Evolutionary conservation across 2,888 invertebrate species (phyloP).

Genomic region (Oxycera nigricornis): DNA sequence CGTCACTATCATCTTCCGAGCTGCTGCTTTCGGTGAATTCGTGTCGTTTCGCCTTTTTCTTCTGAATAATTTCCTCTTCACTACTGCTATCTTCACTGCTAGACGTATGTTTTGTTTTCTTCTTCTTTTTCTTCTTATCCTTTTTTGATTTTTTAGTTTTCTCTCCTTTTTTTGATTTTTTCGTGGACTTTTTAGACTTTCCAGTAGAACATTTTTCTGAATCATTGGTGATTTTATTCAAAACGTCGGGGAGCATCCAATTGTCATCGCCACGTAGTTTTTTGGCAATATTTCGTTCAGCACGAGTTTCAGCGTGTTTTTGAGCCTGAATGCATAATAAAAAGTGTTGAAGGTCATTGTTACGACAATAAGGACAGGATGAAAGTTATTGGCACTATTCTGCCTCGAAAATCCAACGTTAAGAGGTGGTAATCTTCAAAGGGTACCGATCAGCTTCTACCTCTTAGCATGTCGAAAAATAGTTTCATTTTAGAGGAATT

Average conservation of each 20-base stretch:
- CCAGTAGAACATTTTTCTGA: neutral
- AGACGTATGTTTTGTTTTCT: constrained; percentile 54
- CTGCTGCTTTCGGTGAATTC: constrained; percentile 49
- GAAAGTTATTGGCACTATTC: too few species aligned
- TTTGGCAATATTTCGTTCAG: constrained; percentile 50
- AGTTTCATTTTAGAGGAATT: too few species aligned
- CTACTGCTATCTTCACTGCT: constrained; percentile 53
- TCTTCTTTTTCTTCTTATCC: constrained; percentile 61
- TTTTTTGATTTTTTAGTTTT: constrained; percentile 60
- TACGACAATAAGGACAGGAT: too few species aligned
- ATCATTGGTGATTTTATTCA: constrained; percentile 50
- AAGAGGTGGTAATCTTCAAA: too few species aligned
- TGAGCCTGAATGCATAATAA: constrained; percentile 51
- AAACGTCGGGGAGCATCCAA: constrained; percentile 56
- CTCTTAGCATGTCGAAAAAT: too few species aligned
- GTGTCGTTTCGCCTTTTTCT: constrained; percentile 38
- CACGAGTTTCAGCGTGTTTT: constrained; percentile 52
- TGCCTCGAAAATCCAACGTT: too few species aligned
- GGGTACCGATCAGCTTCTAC: too few species aligned
- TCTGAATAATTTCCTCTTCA: constrained; percentile 50
- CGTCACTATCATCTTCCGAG: constrained; percentile 33
- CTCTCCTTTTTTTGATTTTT: constrained; percentile 51
- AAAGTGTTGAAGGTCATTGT: too few species aligned
- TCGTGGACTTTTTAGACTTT: constrained; percentile 40
- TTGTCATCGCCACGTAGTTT: constrained; percentile 54